Evolutionary conservation across 2,113 vertebrate species (phyloP), one percentile per base, ranked within the genome.

Genomic region (Cebidichthys violaceus): DNA sequence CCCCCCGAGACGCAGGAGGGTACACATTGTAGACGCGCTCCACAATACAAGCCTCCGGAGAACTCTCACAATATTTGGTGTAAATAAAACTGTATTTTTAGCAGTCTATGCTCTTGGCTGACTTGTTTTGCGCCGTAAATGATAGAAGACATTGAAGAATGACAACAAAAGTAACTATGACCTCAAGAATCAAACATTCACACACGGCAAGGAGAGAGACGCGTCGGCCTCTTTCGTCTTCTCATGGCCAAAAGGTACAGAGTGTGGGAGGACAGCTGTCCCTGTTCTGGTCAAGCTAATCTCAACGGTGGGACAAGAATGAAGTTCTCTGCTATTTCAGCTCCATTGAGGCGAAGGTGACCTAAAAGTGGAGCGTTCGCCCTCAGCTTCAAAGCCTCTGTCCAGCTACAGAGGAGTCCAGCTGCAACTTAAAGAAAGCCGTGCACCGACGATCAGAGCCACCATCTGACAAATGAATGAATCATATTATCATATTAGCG

Each of bases 11-110:
- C 3, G 5, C 17, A n/a, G 4, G 41, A 15, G 18, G 15, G n/a
- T 41, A 41, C 2, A 17, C 5, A 6, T 1, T 70, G n/a, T 4
- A 47, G 43, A 20, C 7, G 9, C 2, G 54, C 35, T 15, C n/a
- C 17, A 24, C n/a, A 71, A 31, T 45, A 57, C 41, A 41, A 79
- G 43, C 0, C 69, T 70, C 35, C 45, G 39, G 55, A 70, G 59
- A 77, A 35, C 29, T 47, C 45, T 47, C 37, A 9, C 8, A 4
- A 37, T 9, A 15, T 45, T 15, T 45, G 33, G 33, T 39, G 17
- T 64, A 14, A 14, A 14, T 37, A 22, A 62, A 22, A 45, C 60
- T 37, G 20, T 39, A 7, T 14, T 65, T 29, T 29, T 1, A 22
- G 66, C 24, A 20, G 13, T 2, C 29, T 45, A 64, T 20, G 10